A percentile compares a stretch with the other conserved stretches of the same genome.
Conservation (phyloP, 2,888 invertebrate species). For the Emesis russula region DNA sequence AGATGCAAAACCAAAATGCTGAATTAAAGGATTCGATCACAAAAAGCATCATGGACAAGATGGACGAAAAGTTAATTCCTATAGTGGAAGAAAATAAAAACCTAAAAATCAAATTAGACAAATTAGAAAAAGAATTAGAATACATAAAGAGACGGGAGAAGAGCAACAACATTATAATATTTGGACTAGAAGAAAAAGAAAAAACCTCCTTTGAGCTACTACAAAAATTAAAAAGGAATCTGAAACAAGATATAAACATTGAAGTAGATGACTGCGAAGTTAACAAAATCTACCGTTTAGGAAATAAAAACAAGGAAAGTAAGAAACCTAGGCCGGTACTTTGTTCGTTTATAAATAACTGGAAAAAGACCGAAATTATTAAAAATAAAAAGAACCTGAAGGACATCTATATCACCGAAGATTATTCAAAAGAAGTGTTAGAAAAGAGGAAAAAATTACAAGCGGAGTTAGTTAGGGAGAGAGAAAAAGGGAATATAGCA, state of each 20-base stretch:
- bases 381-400: slow-evolving; percentile 80
- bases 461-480: slow-evolving; percentile 73
- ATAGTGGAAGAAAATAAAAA: slow-evolving; percentile 53
- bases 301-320: slow-evolving; percentile 48
- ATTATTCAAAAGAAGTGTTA: slow-evolving; percentile 81
- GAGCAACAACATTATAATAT: slow-evolving; percentile 59
- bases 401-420: slow-evolving; percentile 76
- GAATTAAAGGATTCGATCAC: slow-evolving; percentile 72
- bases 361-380: slow-evolving; percentile 76
- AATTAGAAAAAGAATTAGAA: slow-evolving; percentile 52
- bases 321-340: slow-evolving; percentile 58
- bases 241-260: slow-evolving; percentile 75
- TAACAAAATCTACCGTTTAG: slow-evolving; percentile 74
- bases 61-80: slow-evolving; percentile 71
- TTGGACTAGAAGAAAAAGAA: slow-evolving; percentile 80
- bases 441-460: slow-evolving; percentile 79
- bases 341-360: slow-evolving; percentile 61
- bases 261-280: slow-evolving; percentile 76
- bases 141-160: slow-evolving; percentile 49
- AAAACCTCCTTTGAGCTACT: slow-evolving; percentile 67
- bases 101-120: not conserved
- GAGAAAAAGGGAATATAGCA: slow-evolving; percentile 76
- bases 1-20: slow-evolving; percentile 57
- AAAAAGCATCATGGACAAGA: slow-evolving; percentile 70
- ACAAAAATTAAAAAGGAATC: slow-evolving; percentile 55